A percentile compares a stretch with the other conserved stretches of the same genome.
These are phyloP conservation scores for Drosophila asahinai DNA, from an alignment of 1,140 invertebrate species.

Conservation along the genomic window DNA sequence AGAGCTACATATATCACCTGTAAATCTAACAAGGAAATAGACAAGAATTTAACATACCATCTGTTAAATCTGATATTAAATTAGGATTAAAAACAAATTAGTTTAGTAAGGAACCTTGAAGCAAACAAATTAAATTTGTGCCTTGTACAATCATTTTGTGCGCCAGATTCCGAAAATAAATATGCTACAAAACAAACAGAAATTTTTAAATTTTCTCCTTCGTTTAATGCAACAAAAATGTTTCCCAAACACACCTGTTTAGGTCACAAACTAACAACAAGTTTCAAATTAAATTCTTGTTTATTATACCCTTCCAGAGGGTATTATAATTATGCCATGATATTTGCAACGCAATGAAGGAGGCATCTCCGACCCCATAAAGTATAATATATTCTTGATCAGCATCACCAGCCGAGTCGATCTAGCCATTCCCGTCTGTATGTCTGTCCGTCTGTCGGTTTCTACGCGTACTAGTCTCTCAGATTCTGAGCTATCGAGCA, in stretches of 20 bases:
- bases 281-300: not conserved
- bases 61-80: too few species aligned
- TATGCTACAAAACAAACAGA: slow-evolving; percentile 1
- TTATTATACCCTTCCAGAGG: not conserved
- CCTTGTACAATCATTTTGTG: not conserved
- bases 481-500: too few species aligned
- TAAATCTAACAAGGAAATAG: not conserved
- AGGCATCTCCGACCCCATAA: too few species aligned
- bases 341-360: too few species aligned
- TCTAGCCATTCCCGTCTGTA: too few species aligned
- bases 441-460: too few species aligned
- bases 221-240: slow-evolving; percentile 25
- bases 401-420: too few species aligned
- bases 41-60: too few species aligned
- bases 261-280: slow-evolving; percentile 1
- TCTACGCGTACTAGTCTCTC: too few species aligned
- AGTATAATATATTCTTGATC: too few species aligned
- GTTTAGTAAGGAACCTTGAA: not conserved
- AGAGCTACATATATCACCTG: not conserved
- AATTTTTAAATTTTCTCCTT: slow-evolving; percentile 7
- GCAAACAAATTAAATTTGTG: not conserved
- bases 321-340: too few species aligned
- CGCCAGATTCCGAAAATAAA: not conserved
- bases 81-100: not conserved
- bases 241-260: slow-evolving; percentile 13